Base-by-base conservation (phyloP, 1,140 invertebrate genomes). In the Zaprionus africanus region DNA sequence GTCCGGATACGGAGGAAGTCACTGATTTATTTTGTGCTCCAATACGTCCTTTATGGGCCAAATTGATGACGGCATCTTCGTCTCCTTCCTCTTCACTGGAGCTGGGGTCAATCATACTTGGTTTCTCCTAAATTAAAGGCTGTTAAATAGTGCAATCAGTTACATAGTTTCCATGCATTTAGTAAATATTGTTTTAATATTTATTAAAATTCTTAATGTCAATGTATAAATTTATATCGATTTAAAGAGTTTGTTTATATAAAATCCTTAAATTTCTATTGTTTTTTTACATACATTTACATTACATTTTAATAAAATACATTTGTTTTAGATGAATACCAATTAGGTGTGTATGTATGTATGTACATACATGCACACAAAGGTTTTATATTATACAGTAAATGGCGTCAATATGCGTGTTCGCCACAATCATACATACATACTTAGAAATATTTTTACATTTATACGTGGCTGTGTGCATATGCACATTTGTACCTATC, bases 11-110 rank as follows among this genome's bases (percentile, higher is more conserved):
- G n/a, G 49, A 28, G n/a, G 49, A 26, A 11, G 58, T 36, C 19
- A 59, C 54, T 12, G 68, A 28, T 57, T 80, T 90, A 28, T 74
- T 53, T 43, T 74, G 43, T 24, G 51, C 59, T 24, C 43, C 58
- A 36, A 76, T 11, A 15, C 91, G 79, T 6, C 79, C 91, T 61
- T 92, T 92, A 19, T 71, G 64, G 15, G 68, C 28, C 4, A 72
- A 69, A 72, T 70, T 76, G 4, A 72, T 93, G 94, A 95, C 94
- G 79, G 96, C 95, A 92, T 97, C 97, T 93, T 97, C 97, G 75
- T 97, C 97, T 82, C 95, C 97, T 90, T 97, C 97, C 92, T 97
- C 96, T 93, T 97, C 97, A 57, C 97, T 97, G 82, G 97, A 97
- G 93, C 96, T 97, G 76, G 97, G 97, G 92, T 97, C 97, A 93